phyloP scores from a whole-genome alignment of 2,113 vertebrate genomes.

The Stegostoma tigrinum region DNA sequence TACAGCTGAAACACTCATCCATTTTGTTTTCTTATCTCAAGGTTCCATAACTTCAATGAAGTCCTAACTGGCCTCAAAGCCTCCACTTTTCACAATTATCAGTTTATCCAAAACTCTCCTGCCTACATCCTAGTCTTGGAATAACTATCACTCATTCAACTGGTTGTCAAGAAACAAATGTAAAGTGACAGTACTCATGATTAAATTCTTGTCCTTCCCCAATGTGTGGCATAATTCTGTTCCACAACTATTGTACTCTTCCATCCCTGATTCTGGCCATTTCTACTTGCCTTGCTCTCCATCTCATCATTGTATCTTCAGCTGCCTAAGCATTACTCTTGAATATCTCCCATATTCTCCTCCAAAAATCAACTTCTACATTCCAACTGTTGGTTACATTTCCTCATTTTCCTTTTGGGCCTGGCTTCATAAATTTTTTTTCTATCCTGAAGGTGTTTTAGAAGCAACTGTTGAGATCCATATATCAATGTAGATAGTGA shows the following conservation, averaged over 20 bases:
- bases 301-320: not conserved
- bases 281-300: not conserved
- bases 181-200: not conserved
- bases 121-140: not conserved
- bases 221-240: not conserved
- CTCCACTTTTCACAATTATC: not conserved
- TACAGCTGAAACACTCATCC: not conserved
- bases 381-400: not conserved
- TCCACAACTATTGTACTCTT: not conserved
- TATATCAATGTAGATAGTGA: not conserved
- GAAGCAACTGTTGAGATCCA: not conserved
- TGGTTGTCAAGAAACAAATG: not conserved
- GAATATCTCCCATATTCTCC: not conserved
- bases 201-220: not conserved
- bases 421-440: not conserved
- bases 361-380: not conserved
- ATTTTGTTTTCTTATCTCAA: not conserved
- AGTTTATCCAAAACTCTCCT: not conserved
- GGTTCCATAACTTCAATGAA: not conserved
- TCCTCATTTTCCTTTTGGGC: not conserved
- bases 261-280: not conserved
- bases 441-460: not conserved
- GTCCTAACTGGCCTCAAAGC: not conserved
- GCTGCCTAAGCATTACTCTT: not conserved
- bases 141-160: not conserved